These are phyloP conservation scores for Illadopsis cleaveri DNA, from an alignment of 2,113 vertebrate species.

Conservation along the genomic window DNA sequence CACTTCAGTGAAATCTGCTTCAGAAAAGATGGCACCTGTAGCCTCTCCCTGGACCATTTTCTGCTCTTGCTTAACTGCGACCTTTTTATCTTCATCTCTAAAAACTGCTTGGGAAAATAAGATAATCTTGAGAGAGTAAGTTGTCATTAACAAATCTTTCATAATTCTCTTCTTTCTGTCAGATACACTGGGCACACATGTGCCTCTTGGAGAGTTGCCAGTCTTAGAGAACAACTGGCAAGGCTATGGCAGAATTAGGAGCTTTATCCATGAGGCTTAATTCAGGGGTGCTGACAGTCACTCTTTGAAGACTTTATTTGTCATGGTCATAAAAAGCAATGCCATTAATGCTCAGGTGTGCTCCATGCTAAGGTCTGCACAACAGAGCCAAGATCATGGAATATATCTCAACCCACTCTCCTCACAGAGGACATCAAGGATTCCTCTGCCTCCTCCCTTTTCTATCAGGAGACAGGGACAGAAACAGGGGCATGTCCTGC, in stretches of 20 bases:
- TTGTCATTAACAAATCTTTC: neutral
- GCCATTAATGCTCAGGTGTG: neutral
- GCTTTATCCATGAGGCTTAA: neutral
- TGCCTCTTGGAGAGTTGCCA: neutral
- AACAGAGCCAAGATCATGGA: neutral
- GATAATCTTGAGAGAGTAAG: neutral
- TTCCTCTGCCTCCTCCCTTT: neutral
- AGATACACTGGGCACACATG: neutral
- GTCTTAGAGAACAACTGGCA: slow-evolving; percentile 41
- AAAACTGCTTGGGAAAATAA: neutral
- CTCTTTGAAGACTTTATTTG: neutral
- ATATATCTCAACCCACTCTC: neutral
- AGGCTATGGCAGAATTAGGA: neutral
- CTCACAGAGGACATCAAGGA: neutral
- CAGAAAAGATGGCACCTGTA: neutral
- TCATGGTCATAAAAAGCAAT: neutral
- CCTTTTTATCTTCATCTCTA: neutral
- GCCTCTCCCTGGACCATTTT: neutral
- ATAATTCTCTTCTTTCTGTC: neutral
- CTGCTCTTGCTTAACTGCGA: neutral
- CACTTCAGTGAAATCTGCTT: neutral
- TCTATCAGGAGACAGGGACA: neutral
- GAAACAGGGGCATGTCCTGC: neutral
- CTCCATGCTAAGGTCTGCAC: neutral
- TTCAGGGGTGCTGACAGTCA: neutral